Percentiles rank a stretch among this genome's conserved stretches.
Evolutionary conservation across 2,888 invertebrate genomes (phyloP).

Genomic region (Microctonus brassicae): DNA sequence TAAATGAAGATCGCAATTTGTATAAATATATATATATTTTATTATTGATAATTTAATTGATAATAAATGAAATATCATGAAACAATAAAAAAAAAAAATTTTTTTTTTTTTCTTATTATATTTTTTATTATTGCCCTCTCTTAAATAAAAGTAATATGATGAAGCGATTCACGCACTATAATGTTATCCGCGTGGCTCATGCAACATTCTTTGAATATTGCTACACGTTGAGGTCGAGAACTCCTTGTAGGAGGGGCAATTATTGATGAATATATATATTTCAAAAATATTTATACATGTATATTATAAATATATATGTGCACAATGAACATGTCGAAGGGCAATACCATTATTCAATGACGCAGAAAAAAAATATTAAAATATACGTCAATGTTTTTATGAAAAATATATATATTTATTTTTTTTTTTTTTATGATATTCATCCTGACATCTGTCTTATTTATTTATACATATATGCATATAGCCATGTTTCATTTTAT

Average conservation of each 20-base stretch:
- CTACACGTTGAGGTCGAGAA: neutral
- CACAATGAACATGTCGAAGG: neutral
- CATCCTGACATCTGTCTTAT: neutral
- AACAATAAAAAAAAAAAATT: too few species aligned
- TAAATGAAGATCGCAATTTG: too few species aligned
- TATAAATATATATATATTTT: too few species aligned
- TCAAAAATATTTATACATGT: neutral
- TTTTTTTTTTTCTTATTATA: too few species aligned
- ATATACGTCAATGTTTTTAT: neutral
- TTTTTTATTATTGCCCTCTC: too few species aligned
- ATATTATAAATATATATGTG: neutral
- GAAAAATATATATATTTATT: too few species aligned
- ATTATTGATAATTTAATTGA: too few species aligned
- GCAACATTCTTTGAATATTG: constrained; percentile 3
- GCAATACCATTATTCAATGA: neutral
- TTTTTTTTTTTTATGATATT: neutral
- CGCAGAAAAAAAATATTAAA: neutral
- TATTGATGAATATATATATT: neutral
- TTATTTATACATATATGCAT: neutral
- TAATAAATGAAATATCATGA: too few species aligned
- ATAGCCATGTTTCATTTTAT: neutral
- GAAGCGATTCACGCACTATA: neutral
- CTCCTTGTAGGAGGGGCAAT: neutral
- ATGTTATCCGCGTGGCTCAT: neutral
- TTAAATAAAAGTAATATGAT: neutral